Percentiles rank a stretch among this genome's conserved stretches.
Conservation (phyloP, 2,113 vertebrate species). For the Etheostoma cragini region DNA sequence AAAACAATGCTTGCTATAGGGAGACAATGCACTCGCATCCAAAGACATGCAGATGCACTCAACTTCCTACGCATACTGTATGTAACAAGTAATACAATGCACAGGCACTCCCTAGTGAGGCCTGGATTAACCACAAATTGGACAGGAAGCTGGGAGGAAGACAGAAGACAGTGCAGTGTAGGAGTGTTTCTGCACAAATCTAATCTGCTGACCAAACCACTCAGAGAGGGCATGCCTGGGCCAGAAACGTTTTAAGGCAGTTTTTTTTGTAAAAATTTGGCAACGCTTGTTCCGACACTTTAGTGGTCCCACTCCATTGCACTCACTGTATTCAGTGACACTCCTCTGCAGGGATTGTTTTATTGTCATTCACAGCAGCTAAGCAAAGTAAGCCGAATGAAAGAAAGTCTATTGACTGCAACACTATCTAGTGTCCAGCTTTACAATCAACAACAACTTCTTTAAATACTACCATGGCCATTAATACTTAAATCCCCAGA, state of each 20-base stretch:
- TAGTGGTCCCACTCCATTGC: not conserved
- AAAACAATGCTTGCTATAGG: not conserved
- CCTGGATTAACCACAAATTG: conserved; percentile 28
- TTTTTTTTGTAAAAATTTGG: conserved; percentile 8
- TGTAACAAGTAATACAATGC: not conserved
- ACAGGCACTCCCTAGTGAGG: conserved; percentile 13
- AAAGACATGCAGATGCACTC: conserved; percentile 8
- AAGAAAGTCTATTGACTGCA: not conserved
- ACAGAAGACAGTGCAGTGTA: conserved; percentile 17
- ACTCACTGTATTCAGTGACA: not conserved
- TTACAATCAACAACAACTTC: not conserved
- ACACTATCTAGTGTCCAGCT: not conserved
- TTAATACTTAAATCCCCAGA: not conserved
- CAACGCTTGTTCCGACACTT: not conserved
- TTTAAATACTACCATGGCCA: not conserved
- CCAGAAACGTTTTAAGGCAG: conserved; percentile 39
- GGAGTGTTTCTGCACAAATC: conserved; percentile 27
- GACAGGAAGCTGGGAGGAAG: conserved; percentile 32
- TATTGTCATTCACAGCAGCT: not conserved
- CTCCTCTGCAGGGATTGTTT: not conserved
- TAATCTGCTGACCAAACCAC: conserved; percentile 45
- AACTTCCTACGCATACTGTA: not conserved
- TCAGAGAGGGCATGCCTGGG: conserved; percentile 34
- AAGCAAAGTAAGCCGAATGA: not conserved
- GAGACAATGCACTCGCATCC: not conserved